Percentiles rank a stretch among this genome's conserved stretches.
These are phyloP conservation scores for Ageneiosus marmoratus DNA, from an alignment of 2,113 vertebrate genomes.

Conservation along the genomic window DNA sequence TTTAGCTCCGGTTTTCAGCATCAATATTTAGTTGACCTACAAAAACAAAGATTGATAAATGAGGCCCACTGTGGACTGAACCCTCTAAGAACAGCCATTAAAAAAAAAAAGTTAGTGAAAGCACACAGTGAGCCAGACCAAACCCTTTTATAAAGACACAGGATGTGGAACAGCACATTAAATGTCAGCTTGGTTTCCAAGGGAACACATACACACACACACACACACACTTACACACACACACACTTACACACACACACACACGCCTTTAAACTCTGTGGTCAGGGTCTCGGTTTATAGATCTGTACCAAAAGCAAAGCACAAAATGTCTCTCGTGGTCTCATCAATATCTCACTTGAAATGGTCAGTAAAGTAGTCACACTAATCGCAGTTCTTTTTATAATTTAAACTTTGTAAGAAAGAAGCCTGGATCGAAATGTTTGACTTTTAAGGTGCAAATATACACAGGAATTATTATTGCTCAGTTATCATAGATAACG, in stretches of 20 bases:
- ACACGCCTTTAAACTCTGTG: constrained; percentile 15
- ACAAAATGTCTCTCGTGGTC: neutral
- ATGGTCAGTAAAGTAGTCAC: neutral
- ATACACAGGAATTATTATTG: too few species aligned
- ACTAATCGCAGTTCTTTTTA: neutral
- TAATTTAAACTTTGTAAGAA: neutral
- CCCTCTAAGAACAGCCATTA: constrained; percentile 4
- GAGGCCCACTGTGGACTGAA: neutral
- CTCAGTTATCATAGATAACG: neutral
- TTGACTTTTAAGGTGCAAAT: neutral
- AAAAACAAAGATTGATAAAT: neutral
- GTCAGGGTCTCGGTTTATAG: neutral
- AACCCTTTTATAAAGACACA: constrained; percentile 34
- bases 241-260: constrained; percentile 10
- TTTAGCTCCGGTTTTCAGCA: neutral
- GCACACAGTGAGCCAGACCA: neutral
- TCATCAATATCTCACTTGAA: neutral
- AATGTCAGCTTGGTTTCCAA: constrained; percentile 32
- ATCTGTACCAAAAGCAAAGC: neutral
- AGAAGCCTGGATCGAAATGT: neutral
- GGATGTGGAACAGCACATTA: constrained; percentile 23
- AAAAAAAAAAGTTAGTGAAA: neutral
- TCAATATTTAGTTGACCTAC: neutral
- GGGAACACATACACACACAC: constrained; percentile 7
- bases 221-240: constrained; percentile 21